Evolutionary conservation across 37 sponge, comb jelly and placozoan genomes (phyloP).

Genomic region (Agelas oroides): DNA sequence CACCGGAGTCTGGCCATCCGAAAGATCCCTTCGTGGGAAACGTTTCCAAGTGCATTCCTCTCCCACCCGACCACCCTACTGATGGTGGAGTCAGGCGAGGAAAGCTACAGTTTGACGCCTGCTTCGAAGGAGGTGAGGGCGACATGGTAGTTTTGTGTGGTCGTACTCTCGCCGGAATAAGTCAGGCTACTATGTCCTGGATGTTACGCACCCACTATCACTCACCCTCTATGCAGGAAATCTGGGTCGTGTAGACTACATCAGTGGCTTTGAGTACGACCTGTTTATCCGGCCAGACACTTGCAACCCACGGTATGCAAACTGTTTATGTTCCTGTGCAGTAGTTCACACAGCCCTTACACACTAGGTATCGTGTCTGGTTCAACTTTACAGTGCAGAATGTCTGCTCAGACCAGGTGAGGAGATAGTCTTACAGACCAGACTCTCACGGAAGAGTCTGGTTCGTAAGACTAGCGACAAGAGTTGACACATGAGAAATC

Average conservation of each 20-base stretch:
- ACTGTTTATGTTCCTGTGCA: background rate
- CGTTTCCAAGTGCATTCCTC: slow-evolving; percentile 60
- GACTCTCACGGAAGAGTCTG: too few species aligned
- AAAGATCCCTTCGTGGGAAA: slow-evolving; percentile 86
- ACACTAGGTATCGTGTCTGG: slow-evolving; percentile 85
- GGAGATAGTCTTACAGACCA: too few species aligned
- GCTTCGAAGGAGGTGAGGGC: slow-evolving; percentile 93
- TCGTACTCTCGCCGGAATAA: too few species aligned
- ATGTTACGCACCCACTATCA: background rate
- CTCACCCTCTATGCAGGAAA: slow-evolving; percentile 72
- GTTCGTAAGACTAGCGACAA: too few species aligned
- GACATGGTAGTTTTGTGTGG: background rate
- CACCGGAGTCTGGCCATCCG: background rate
- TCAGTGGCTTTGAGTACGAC: slow-evolving; percentile 94
- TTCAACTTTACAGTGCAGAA: slow-evolving; percentile 94
- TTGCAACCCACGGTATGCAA: slow-evolving; percentile 92
- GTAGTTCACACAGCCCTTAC: background rate
- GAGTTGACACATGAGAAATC: too few species aligned
- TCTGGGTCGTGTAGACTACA: slow-evolving; percentile 88
- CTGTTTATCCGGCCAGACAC: slow-evolving; percentile 95
- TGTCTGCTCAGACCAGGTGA: slow-evolving; percentile 75
- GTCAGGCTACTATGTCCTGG: too few species aligned
- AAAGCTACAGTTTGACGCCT: slow-evolving; percentile 85
- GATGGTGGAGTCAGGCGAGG: slow-evolving; percentile 61
- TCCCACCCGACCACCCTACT: slow-evolving; percentile 54